A percentile compares a stretch with the other conserved stretches of the same genome.
phyloP scores from a whole-genome alignment of 2,797 vertebrate species.

The Coregonus ussuriensis region DNA sequence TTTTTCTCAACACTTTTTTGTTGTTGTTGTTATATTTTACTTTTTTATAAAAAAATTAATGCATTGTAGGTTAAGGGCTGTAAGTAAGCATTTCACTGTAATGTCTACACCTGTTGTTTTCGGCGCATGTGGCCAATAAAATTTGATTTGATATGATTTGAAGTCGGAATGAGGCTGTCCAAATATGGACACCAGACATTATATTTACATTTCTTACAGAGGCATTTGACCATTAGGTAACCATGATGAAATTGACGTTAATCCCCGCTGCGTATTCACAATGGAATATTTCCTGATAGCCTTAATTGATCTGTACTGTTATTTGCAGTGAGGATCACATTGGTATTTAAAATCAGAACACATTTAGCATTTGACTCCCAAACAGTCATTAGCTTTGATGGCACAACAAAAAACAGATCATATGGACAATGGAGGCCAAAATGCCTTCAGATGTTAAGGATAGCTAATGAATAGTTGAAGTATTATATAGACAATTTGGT shows the following conservation, averaged over 20 bases:
- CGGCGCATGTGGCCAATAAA: no score
- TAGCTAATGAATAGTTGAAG: constrained; percentile 7
- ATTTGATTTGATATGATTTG: no score
- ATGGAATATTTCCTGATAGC: constrained; percentile 76
- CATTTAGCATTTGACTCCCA: constrained; percentile 71
- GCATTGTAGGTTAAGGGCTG: no score
- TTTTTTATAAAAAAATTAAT: no score
- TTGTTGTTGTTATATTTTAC: no score
- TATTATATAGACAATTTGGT: no score
- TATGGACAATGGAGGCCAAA: constrained; percentile 26
- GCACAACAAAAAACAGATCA: constrained; percentile 72
- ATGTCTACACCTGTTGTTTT: no score
- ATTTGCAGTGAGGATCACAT: constrained; percentile 78
- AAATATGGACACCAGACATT: constrained; percentile 1
- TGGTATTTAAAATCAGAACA: constrained; percentile 81
- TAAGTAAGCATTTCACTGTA: no score
- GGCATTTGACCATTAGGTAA: constrained; percentile 32
- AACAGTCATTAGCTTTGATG: constrained; percentile 73
- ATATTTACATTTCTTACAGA: constrained; percentile 66
- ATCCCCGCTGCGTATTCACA: constrained; percentile 69
- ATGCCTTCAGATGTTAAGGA: not conserved
- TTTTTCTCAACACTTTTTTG: no score
- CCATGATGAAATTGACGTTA: constrained; percentile 61
- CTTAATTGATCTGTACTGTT: constrained; percentile 79
- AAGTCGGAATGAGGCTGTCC: constrained; percentile 1